Conservation (phyloP, 2,113 vertebrate species). For the Solea solea region DNA sequence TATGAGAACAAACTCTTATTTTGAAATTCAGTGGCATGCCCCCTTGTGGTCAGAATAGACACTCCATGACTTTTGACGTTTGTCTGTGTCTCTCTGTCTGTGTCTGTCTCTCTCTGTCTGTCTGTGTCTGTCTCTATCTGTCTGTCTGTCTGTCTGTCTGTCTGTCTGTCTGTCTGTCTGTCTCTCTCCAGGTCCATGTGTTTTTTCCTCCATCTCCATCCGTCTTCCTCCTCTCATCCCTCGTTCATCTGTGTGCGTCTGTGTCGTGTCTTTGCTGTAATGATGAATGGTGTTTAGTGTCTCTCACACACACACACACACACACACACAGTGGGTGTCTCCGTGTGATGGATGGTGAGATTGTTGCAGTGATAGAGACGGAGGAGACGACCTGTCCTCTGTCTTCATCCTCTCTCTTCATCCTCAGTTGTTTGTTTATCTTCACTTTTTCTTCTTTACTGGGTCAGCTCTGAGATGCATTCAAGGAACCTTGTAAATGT, state of each 20-base stretch:
- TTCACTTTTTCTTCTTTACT: not conserved
- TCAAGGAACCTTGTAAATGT: too few relatives aligned
- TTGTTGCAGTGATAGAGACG: constrained; percentile 30
- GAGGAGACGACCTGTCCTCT: constrained; percentile 19
- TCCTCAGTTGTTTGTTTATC: not conserved
- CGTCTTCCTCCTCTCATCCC: constrained; percentile 4
- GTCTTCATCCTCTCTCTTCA: not conserved
- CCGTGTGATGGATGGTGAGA: constrained; percentile 26
- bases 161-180: not conserved
- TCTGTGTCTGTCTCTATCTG: too few relatives aligned
- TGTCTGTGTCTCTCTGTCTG: too few relatives aligned
- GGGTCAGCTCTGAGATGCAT: too few relatives aligned
- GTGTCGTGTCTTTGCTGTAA: constrained; percentile 24
- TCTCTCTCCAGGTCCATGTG: constrained; percentile 9
- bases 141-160: too few relatives aligned
- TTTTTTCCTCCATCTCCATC: not conserved
- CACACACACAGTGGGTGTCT: constrained; percentile 19
- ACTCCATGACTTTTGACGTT: too few relatives aligned
- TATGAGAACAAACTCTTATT: too few relatives aligned
- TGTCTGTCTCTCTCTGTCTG: too few relatives aligned
- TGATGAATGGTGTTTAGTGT: constrained; percentile 54
- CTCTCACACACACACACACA: constrained; percentile 10
- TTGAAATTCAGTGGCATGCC: too few relatives aligned
- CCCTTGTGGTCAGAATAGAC: too few relatives aligned
- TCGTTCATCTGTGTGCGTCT: not conserved